Conservation (phyloP, 2,797 vertebrate species). For the Anabacerthia variegaticeps region DNA sequence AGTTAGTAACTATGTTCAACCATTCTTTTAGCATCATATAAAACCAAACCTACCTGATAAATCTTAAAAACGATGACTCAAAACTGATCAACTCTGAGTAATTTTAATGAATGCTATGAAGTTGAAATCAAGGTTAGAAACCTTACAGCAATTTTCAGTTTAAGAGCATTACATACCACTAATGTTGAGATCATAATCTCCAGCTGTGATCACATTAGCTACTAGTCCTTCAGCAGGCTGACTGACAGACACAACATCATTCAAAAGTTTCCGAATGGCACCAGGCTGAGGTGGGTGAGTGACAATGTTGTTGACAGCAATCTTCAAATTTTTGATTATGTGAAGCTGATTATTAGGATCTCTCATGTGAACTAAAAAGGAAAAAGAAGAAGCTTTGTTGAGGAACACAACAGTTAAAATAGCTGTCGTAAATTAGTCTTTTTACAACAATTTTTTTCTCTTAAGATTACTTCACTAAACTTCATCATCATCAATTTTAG, state of each 20-base stretch:
- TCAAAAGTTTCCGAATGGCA: constrained; percentile 81
- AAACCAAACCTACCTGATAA: not conserved
- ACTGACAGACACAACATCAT: constrained; percentile 88
- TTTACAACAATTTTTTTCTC: not conserved
- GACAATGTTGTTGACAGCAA: constrained; percentile 89
- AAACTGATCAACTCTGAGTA: not conserved
- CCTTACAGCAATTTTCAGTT: not conserved
- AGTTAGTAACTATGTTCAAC: not conserved
- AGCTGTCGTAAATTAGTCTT: not conserved
- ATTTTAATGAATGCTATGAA: not conserved
- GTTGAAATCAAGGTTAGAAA: not conserved
- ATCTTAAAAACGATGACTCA: not conserved
- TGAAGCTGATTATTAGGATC: constrained; percentile 97
- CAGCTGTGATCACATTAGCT: constrained; percentile 88
- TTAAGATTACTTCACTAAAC: not conserved
- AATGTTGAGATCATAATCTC: constrained; percentile 95
- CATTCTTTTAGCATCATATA: not conserved
- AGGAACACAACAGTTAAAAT: not conserved
- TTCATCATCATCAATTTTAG: not conserved
- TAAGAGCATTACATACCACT: constrained; percentile 82
- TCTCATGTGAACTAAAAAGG: constrained; percentile 88
- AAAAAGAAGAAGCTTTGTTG: not conserved
- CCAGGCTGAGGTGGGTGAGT: constrained; percentile 79
- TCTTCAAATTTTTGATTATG: constrained; percentile 93
- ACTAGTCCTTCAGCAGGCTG: constrained; percentile 90